Conservation (phyloP, 1,140 invertebrate species). For the Pissodes strobi region DNA sequence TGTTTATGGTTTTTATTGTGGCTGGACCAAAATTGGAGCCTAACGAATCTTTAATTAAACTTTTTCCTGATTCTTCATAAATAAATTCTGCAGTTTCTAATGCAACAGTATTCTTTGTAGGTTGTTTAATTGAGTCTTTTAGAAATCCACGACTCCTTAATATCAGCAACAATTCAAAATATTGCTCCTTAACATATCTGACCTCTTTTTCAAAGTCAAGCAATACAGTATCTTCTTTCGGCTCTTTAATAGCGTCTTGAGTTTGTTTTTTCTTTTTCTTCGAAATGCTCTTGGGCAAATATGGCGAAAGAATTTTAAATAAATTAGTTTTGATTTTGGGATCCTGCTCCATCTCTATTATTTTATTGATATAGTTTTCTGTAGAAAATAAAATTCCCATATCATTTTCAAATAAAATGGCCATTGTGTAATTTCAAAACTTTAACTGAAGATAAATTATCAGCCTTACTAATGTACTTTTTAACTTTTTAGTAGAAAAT, state of each 20-base stretch:
- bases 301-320: conserved; percentile 38
- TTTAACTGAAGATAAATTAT: too few relatives aligned
- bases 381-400: conserved; percentile 39
- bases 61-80: conserved; percentile 40
- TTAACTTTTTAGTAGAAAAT: too few relatives aligned
- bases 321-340: conserved; percentile 30
- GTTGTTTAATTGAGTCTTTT: not conserved
- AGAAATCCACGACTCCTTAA: not conserved
- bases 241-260: not conserved
- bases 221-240: not conserved
- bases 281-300: conserved; percentile 20
- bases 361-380: conserved; percentile 38
- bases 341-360: conserved; percentile 24
- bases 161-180: conserved; percentile 7
- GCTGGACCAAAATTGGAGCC: conserved; percentile 42
- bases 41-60: conserved; percentile 25
- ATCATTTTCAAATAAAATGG: conserved; percentile 30
- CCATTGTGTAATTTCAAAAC: too few relatives aligned
- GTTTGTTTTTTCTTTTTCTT: conserved; percentile 19
- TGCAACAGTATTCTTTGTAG: conserved; percentile 33
- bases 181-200: conserved; percentile 15
- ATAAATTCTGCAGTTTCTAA: conserved; percentile 36
- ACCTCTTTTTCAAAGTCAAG: conserved; percentile 17
- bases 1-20: conserved; percentile 36
- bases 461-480: too few relatives aligned